Percentiles rank a stretch among this genome's conserved stretches.
These are phyloP conservation scores for Andrena camellia DNA, from an alignment of 2,888 invertebrate genomes.

Conservation along the genomic window DNA sequence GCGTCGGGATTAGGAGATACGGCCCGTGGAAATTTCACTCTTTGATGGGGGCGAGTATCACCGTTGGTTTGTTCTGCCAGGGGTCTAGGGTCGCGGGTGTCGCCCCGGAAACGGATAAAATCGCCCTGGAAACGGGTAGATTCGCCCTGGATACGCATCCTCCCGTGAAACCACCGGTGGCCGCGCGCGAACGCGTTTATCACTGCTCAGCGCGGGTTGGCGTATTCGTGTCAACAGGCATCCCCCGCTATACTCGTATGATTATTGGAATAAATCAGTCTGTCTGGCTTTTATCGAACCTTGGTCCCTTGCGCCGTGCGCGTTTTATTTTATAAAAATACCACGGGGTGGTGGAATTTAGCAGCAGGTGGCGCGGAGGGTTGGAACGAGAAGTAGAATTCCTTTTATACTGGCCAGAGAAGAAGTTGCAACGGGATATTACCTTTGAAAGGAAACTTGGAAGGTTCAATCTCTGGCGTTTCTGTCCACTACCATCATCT, in stretches of 20 bases:
- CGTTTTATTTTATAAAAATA: neutral
- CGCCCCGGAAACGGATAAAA: constrained; percentile 30
- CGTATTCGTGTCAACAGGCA: constrained; percentile 30
- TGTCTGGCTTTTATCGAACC: constrained; percentile 23
- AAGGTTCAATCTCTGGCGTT: too few relatives aligned
- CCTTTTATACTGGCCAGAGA: too few relatives aligned
- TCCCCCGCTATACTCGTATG: constrained; percentile 11
- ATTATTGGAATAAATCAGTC: constrained; percentile 49
- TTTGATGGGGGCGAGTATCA: neutral
- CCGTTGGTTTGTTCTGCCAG: constrained; percentile 21
- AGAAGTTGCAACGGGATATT: too few relatives aligned
- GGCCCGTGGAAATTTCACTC: constrained; percentile 1
- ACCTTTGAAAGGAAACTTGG: too few relatives aligned
- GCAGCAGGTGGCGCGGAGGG: neutral
- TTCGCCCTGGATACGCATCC: constrained; percentile 43
- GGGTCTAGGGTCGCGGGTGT: neutral
- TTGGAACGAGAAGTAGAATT: too few relatives aligned
- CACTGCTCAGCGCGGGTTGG: constrained; percentile 6
- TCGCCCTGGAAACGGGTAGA: constrained; percentile 34
- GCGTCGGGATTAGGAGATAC: neutral
- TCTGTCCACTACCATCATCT: too few relatives aligned
- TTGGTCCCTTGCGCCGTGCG: constrained; percentile 2
- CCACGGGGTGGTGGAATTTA: neutral
- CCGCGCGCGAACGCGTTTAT: constrained; percentile 35
- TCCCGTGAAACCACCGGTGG: constrained; percentile 31